Evolutionary conservation across 2,113 vertebrate species (phyloP), one percentile per base, ranked within the genome.

Genomic region (Hymenochirus boettgeri): DNA sequence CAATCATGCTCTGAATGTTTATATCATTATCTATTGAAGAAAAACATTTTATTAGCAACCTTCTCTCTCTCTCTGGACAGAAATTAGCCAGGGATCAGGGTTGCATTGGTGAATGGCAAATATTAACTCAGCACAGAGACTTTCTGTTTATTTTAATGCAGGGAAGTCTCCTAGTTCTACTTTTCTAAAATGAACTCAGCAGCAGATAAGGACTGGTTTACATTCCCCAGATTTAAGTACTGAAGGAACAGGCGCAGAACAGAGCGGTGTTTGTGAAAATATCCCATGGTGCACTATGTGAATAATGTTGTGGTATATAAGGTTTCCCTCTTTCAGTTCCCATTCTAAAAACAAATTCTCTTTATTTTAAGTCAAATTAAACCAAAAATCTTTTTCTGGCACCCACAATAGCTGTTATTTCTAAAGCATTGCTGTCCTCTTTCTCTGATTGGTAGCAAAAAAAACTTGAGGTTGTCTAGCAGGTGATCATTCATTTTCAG

Each of bases 21-120:
- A 69, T 53, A 69, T 60, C 65, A 53, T 69, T 69, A 69, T 29
- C 35, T 15, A 22, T 12, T 22, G n/a, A 67, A 59, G 64, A 37
- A 67, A 65, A 75, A 73, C 79, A 79, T 78, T 73, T 81, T 77
- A 82, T 86, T 79, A 82, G 74, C 64, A 74, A 74, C 74, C 72
- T 70, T 71, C 72, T 82, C 1, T 35, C 1, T 35, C 33, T n/a
- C 39, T 1, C 65, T 73, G 72, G 75, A 78, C 73, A 76, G 80
- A 77, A 76, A 79, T 80, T 77, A 75, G 76, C 3, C 55, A 80
- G 74, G 67, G 73, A 79, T 75, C 74, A 27, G 29, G 74, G 77
- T 75, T 76, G 70, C 65, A 72, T 74, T 57, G 62, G 66, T 73
- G 76, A 76, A 69, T 58, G 72, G 72, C 76, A 80, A 77, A 82